These are phyloP conservation scores for Rhopalosiphum maidis DNA, from an alignment of 1,140 invertebrate species.

Conservation along the genomic window DNA sequence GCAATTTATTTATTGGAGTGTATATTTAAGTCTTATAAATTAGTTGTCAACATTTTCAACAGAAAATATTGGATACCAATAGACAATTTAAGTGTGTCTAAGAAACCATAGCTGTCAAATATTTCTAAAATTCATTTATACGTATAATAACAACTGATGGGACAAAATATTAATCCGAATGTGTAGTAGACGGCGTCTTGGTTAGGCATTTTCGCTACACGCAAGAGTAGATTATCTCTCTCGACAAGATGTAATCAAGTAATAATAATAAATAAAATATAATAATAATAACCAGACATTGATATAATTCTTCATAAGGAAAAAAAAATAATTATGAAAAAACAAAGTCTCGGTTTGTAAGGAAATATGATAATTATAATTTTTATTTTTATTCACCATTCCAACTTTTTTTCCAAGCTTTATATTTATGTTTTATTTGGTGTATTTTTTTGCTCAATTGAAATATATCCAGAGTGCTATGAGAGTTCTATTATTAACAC, in stretches of 20 bases:
- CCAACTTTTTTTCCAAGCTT: neutral
- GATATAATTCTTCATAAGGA: neutral
- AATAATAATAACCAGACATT: neutral
- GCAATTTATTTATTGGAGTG: too few relatives aligned
- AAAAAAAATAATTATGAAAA: neutral
- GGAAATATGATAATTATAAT: neutral
- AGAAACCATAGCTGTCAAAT: neutral
- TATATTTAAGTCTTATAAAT: too few relatives aligned
- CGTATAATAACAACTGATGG: neutral
- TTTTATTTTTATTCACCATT: neutral
- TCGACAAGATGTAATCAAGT: neutral
- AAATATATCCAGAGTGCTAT: neutral
- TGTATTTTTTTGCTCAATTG: neutral
- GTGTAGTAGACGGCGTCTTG: neutral
- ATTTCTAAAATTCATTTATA: neutral
- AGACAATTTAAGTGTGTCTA: neutral
- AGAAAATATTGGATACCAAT: neutral
- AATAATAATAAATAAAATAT: neutral
- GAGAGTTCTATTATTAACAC: neutral
- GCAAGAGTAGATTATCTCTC: neutral
- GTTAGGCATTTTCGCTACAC: conserved; percentile 22
- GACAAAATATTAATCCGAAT: neutral
- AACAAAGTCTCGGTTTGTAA: neutral
- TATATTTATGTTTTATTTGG: neutral
- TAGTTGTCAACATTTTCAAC: neutral